Evolutionary conservation across 2,797 vertebrate species (phyloP).

Genomic region (Scomberomorus guttatus): DNA sequence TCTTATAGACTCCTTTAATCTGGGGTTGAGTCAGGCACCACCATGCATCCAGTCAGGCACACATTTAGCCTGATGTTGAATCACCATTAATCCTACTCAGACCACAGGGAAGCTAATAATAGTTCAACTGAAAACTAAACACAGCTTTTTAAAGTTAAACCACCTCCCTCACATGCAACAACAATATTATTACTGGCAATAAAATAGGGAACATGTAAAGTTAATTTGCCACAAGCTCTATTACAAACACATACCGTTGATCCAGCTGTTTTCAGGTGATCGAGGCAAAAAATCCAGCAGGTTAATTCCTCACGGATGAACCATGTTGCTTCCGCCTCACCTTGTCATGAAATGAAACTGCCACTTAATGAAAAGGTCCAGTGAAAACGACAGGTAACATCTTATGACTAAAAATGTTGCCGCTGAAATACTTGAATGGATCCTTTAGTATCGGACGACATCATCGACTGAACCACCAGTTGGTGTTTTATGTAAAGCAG

Average conservation of each 20-base stretch:
- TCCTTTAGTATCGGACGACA: constrained; percentile 10
- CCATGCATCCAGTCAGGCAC: constrained; percentile 60
- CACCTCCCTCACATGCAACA: not conserved
- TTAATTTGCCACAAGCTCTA: not conserved
- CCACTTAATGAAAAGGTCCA: constrained; percentile 25
- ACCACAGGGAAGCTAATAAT: constrained; percentile 41
- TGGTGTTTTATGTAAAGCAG: constrained; percentile 72
- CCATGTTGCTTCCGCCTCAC: constrained; percentile 81
- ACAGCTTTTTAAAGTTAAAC: not conserved
- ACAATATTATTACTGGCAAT: not conserved
- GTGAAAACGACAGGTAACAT: not conserved
- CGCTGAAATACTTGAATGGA: not conserved
- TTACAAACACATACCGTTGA: constrained; percentile 43
- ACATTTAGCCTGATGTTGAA: constrained; percentile 67
- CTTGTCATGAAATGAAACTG: constrained; percentile 65
- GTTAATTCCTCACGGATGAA: constrained; percentile 52
- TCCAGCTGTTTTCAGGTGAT: constrained; percentile 52
- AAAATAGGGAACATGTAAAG: not conserved
- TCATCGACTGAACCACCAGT: constrained; percentile 23
- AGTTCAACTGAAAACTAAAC: not conserved
- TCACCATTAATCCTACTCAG: constrained; percentile 62
- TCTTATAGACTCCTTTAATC: constrained; percentile 22
- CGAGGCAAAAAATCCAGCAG: constrained; percentile 50
- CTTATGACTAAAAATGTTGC: not conserved
- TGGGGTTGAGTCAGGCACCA: constrained; percentile 41